Evolutionary conservation across 2,113 vertebrate genomes (phyloP), one percentile per base, ranked within the genome.

Genomic region (Gallinago paraguaiae): DNA sequence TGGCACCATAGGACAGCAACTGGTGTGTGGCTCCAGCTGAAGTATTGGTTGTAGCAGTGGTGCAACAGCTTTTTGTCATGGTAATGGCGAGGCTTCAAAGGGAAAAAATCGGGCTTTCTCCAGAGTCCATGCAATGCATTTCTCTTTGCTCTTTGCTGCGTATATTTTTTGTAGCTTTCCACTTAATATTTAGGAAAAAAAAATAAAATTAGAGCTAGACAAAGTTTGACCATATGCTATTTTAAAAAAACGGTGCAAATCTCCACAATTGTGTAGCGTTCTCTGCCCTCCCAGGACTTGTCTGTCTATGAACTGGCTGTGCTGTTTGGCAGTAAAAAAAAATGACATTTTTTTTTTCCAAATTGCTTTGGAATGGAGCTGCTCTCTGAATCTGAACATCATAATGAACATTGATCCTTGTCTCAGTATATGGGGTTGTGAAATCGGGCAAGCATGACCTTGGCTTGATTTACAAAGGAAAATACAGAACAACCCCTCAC

Each of bases 311-410:
- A 83, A 45, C 45, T 80, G 45, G 19, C 63, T 6, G 3, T 84
- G 81, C 69, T 95, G 13, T 88, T 84, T 70, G 72, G 43, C 69
- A 84, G 56, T 92, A 77, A 82, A 90, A 50, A 90, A 92, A 90
- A 63, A 31, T 15, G 15, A 17, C 8, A 2, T 9, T 22, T 68
- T 85, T 89, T 96, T 89, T 96, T 95, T 79, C 45, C 28, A 57
- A 84, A 23, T 61, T 76, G 53, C 57, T 93, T 88, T 94, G 69
- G 56, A 92, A 64, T 70, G 35, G 72, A 69, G 53, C 69, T 90
- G 79, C 56, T 88, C 37, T 88, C 64, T 69, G 74, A 86, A 75
- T 88, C 50, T 93, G 88, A 94, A 82, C 69, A 56, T 78, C 76
- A 24, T 88, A 88, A 77, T 76, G 80, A 86, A 67, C 70, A 65